These are phyloP conservation scores for Pionites leucogaster DNA, from an alignment of 2,113 vertebrate genomes.

Conservation along the genomic window DNA sequence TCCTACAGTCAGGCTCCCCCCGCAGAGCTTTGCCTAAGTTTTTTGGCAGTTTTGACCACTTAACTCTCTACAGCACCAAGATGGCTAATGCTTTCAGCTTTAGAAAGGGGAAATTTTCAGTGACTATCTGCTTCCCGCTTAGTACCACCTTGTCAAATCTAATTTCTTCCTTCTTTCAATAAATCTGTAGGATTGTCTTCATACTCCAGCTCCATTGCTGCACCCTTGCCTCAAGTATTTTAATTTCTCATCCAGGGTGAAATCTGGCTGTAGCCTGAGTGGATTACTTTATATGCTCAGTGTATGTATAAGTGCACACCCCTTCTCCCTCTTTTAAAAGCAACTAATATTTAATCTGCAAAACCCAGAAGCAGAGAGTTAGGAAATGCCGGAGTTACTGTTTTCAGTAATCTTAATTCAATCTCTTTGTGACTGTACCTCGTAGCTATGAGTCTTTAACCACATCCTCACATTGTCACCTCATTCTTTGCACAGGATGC, in stretches of 20 bases:
- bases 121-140: not conserved
- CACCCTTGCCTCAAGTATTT: not conserved
- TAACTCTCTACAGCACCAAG: not conserved
- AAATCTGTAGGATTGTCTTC: not conserved
- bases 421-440: constrained; percentile 39
- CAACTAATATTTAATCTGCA: not conserved
- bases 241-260: not conserved
- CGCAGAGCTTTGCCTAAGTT: not conserved
- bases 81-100: not conserved
- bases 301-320: not conserved
- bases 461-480: constrained; percentile 63
- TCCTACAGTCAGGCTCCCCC: not conserved
- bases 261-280: not conserved
- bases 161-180: not conserved
- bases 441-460: constrained; percentile 10
- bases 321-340: not conserved
- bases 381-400: not conserved
- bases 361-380: not conserved
- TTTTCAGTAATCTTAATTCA: constrained; percentile 41
- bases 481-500: constrained; percentile 61
- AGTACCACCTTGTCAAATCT: not conserved
- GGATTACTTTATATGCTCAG: not conserved
- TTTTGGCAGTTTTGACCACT: not conserved
- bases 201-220: not conserved
- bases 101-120: not conserved